These are phyloP conservation scores for Dinocampus coccinellae DNA, from an alignment of 2,888 invertebrate species.

Conservation along the genomic window DNA sequence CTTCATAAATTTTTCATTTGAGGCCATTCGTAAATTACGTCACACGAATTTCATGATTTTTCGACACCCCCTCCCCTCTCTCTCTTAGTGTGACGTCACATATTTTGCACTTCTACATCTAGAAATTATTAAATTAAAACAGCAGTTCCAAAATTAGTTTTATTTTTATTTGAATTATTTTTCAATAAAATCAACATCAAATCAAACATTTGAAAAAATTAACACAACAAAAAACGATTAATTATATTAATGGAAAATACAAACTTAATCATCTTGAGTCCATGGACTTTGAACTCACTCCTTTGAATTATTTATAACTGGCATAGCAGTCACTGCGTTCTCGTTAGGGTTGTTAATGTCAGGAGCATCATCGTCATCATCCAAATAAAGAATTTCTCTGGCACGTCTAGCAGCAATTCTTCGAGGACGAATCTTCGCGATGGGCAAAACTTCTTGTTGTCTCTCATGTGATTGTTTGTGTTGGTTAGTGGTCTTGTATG, in stretches of 20 bases:
- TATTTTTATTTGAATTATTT: background rate
- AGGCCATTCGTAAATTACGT: too few species aligned
- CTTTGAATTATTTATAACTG: background rate
- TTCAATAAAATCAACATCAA: slow-evolving; percentile 5
- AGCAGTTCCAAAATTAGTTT: background rate
- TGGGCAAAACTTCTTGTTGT: slow-evolving; percentile 38
- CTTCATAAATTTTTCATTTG: too few species aligned
- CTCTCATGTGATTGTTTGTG: slow-evolving; percentile 19
- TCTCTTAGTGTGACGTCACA: slow-evolving; percentile 1
- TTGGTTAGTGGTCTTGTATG: slow-evolving; percentile 21
- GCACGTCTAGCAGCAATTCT: slow-evolving; percentile 41
- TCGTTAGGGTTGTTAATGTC: background rate
- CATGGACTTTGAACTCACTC: background rate
- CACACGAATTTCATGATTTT: too few species aligned
- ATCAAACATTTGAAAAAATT: background rate
- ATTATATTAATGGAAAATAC: background rate
- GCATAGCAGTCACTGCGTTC: background rate
- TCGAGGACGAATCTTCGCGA: slow-evolving; percentile 39
- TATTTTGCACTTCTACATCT: background rate
- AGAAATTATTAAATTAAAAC: background rate
- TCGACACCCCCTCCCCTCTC: too few species aligned
- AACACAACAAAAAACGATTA: slow-evolving; percentile 2
- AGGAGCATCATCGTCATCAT: slow-evolving; percentile 31
- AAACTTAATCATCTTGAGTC: slow-evolving; percentile 6
- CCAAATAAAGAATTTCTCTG: slow-evolving; percentile 38